These are phyloP conservation scores for Vombatus ursinus DNA, from an alignment of 2,113 vertebrate genomes.

Conservation along the genomic window DNA sequence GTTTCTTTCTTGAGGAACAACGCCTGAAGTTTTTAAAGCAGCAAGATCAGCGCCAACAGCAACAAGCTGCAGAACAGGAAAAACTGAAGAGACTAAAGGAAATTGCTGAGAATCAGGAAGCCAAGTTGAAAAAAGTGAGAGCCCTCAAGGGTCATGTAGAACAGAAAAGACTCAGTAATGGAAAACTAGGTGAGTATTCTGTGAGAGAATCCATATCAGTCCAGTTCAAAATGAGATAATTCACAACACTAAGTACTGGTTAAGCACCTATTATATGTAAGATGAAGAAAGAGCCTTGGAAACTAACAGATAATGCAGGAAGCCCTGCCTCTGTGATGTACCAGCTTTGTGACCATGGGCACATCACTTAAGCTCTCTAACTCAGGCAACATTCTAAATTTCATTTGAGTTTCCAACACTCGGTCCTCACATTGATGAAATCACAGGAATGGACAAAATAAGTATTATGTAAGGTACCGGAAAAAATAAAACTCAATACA, in stretches of 20 bases:
- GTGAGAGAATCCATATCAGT: not conserved
- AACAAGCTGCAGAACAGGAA: conserved; percentile 94
- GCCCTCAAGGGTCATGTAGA: conserved; percentile 96
- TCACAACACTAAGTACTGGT: not conserved
- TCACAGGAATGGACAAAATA: not conserved
- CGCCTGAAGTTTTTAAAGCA: conserved; percentile 94
- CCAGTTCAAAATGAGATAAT: not conserved
- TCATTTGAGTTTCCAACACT: not conserved
- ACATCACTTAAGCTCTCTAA: not conserved
- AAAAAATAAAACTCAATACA: not conserved
- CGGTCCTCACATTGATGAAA: not conserved
- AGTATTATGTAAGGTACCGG: not conserved
- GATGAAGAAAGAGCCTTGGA: not conserved
- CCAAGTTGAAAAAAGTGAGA: conserved; percentile 95
- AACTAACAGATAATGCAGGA: not conserved
- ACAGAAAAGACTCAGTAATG: conserved; percentile 97
- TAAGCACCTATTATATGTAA: not conserved
- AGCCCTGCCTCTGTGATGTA: not conserved
- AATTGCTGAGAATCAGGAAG: conserved; percentile 95
- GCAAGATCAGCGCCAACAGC: conserved; percentile 94
- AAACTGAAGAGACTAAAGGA: conserved; percentile 93
- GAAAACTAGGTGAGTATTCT: conserved; percentile 91
- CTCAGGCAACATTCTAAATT: not conserved
- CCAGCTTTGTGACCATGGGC: not conserved
- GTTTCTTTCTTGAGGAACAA: conserved; percentile 88